A percentile compares a stretch with the other conserved stretches of the same genome.
Evolutionary conservation across 2,113 vertebrate genomes (phyloP).

Genomic region (Meles meles): DNA sequence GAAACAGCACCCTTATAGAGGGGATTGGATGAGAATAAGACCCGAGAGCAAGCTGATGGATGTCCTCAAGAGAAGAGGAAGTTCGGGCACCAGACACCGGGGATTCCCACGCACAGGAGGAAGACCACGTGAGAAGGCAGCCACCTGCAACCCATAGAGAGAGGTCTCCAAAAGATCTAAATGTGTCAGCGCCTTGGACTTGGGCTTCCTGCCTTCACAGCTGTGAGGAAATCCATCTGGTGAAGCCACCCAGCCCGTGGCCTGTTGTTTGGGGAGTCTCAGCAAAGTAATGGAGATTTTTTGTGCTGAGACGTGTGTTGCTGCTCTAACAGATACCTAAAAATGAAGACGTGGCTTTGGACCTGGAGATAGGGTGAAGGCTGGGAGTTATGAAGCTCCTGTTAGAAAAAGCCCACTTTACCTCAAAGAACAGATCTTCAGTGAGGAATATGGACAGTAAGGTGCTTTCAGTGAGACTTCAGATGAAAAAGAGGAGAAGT

Average conservation of each 20-base stretch:
- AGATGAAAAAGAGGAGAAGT: background rate
- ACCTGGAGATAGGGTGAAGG: background rate
- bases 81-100: background rate
- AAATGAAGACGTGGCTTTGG: background rate
- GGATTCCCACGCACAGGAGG: rapidly evolving
- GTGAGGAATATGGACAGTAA: background rate
- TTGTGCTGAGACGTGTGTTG: background rate
- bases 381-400: background rate
- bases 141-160: rapidly evolving
- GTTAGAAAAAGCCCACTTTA: background rate
- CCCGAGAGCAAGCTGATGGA: background rate
- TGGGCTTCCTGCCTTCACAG: background rate
- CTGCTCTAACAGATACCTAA: background rate
- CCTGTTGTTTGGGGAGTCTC: background rate
- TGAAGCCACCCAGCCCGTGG: background rate
- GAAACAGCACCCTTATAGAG: background rate
- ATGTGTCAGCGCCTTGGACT: rapidly evolving
- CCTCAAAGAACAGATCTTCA: background rate
- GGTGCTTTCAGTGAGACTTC: background rate
- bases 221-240: background rate
- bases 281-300: background rate
- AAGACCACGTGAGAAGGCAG: rapidly evolving
- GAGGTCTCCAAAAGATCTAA: background rate
- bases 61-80: background rate
- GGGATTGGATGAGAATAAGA: background rate